Percentiles rank a stretch among this genome's conserved stretches.
Conservation (phyloP, 2,888 invertebrate species). For the Drosophila testacea region DNA sequence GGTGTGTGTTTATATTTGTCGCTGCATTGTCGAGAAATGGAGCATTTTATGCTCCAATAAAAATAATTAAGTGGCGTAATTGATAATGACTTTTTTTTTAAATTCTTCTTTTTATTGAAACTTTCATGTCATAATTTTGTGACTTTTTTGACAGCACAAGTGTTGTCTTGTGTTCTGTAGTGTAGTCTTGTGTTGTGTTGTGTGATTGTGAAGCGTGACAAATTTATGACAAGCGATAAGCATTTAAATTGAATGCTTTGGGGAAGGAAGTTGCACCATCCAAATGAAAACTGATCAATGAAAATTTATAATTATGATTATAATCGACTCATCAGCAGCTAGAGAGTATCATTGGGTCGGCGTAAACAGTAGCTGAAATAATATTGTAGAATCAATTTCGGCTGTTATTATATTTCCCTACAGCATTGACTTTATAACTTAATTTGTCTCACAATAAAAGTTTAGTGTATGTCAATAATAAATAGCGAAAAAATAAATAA, state of each 20-base stretch:
- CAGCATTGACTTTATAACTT: too few relatives aligned
- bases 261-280: constrained; percentile 43
- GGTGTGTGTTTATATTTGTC: constrained; percentile 23
- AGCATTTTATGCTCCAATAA: constrained; percentile 80
- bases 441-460: too few relatives aligned
- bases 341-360: background rate
- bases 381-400: background rate
- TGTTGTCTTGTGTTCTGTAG: constrained; percentile 13
- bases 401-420: too few relatives aligned
- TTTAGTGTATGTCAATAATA: too few relatives aligned
- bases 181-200: background rate
- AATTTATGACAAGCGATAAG: constrained; percentile 61
- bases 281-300: constrained; percentile 30
- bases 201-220: constrained; percentile 55
- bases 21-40: constrained; percentile 68
- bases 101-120: constrained; percentile 21
- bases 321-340: background rate
- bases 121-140: constrained; percentile 54
- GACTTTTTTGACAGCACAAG: constrained; percentile 28
- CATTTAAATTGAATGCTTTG: constrained; percentile 26
- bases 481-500: too few relatives aligned
- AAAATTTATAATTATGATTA: constrained; percentile 17
- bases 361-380: background rate
- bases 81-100: constrained; percentile 72
- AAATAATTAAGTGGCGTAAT: constrained; percentile 81